Conservation (phyloP, 2,113 vertebrate genomes). For the Stomatorhinus ivindoensis region DNA sequence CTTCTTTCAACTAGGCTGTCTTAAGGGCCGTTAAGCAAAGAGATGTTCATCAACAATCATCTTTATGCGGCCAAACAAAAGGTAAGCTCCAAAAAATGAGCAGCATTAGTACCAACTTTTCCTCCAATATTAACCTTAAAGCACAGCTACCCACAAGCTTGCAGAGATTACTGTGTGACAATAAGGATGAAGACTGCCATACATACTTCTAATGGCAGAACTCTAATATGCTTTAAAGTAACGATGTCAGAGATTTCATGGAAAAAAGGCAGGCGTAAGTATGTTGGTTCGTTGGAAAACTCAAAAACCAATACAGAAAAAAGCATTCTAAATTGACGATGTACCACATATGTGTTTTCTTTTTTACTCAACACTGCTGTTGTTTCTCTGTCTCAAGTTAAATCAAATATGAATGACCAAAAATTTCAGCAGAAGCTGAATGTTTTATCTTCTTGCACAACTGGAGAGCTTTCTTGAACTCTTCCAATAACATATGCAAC, state of each 20-base stretch:
- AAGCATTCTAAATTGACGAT: neutral
- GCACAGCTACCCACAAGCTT: slow-evolving; percentile 8
- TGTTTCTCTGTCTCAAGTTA: slow-evolving; percentile 31
- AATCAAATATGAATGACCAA: slow-evolving; percentile 24
- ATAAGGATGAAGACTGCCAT: neutral
- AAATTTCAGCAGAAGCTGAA: slow-evolving; percentile 20
- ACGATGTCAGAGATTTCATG: neutral
- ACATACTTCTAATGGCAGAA: neutral
- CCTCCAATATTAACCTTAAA: slow-evolving; percentile 28
- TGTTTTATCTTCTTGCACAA: slow-evolving; percentile 26
- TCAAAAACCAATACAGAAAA: slow-evolving; percentile 14
- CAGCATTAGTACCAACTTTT: slow-evolving; percentile 22
- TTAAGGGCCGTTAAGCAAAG: slow-evolving; percentile 6
- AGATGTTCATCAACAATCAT: slow-evolving; percentile 19
- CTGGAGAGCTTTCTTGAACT: slow-evolving; percentile 22
- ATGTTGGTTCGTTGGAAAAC: neutral
- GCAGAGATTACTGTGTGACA: slow-evolving; percentile 13
- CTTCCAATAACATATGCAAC: slow-evolving; percentile 9
- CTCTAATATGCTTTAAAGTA: neutral
- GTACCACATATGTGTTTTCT: neutral
- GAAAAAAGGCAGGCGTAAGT: neutral
- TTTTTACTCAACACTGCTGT: slow-evolving; percentile 16
- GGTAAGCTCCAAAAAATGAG: slow-evolving; percentile 24
- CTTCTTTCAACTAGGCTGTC: slow-evolving; percentile 20
- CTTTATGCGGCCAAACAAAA: slow-evolving; percentile 28